These are phyloP conservation scores for Lasioglossum pauxillum DNA, from an alignment of 2,888 invertebrate genomes.

Conservation along the genomic window DNA sequence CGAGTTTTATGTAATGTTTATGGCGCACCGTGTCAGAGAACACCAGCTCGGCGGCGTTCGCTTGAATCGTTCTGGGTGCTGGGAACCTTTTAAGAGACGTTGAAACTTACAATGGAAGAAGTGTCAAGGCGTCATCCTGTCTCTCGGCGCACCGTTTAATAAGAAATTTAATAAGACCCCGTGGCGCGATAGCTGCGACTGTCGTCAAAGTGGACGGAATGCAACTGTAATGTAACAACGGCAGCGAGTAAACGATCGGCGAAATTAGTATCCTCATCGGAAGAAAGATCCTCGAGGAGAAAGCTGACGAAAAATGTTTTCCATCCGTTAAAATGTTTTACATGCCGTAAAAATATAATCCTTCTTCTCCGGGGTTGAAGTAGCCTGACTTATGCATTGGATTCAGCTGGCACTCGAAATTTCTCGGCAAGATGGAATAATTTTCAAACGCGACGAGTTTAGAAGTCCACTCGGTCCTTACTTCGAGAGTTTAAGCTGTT, in stretches of 20 bases:
- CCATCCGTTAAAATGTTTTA: not conserved
- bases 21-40: not conserved
- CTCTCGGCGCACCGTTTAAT: not conserved
- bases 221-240: not conserved
- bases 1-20: not conserved
- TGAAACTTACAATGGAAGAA: not conserved
- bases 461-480: not conserved
- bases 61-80: not conserved
- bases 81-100: not conserved
- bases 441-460: not conserved
- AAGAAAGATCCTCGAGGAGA: not conserved
- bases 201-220: not conserved
- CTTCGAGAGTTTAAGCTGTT: not conserved
- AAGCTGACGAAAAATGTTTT: not conserved
- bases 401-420: not conserved
- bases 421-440: not conserved
- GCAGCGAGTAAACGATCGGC: not conserved
- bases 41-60: not conserved
- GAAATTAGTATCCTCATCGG: not conserved
- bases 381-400: not conserved
- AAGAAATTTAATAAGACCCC: conserved; percentile 26
- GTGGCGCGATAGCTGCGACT: not conserved
- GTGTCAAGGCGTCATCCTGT: not conserved
- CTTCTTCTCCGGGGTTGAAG: not conserved
- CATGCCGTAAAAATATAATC: not conserved